A percentile compares a stretch with the other conserved stretches of the same genome.
Evolutionary conservation across 2,888 invertebrate species (phyloP).

Genomic region (Ophioninae sp.): DNA sequence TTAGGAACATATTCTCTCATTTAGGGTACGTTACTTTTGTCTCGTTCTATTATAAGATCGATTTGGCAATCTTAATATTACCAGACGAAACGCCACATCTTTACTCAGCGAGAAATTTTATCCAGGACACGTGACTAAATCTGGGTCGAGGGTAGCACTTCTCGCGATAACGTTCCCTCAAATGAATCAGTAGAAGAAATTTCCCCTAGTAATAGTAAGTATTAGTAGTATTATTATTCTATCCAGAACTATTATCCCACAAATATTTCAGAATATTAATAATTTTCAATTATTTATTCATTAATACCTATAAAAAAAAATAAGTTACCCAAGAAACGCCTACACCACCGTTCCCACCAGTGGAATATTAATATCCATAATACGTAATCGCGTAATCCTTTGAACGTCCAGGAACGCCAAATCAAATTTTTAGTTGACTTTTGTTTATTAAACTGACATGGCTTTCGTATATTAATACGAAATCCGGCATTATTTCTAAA

Average conservation of each 20-base stretch:
- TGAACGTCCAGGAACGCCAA: neutral
- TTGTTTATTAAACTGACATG: neutral
- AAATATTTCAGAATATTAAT: no score
- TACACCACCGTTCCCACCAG: neutral
- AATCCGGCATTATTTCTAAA: neutral
- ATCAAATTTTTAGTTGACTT: neutral
- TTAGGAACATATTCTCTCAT: neutral
- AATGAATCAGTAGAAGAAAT: neutral
- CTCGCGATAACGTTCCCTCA: neutral
- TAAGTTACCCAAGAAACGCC: neutral
- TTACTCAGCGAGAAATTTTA: no score
- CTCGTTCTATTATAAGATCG: neutral
- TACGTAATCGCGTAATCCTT: slow-evolving; percentile 4
- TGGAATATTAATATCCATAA: neutral
- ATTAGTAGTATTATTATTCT: neutral
- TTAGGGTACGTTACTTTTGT: neutral
- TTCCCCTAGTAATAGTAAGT: neutral
- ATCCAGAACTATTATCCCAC: no score
- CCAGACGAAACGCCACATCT: neutral
- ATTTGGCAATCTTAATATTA: neutral
- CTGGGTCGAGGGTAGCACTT: neutral
- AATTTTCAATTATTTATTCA: neutral
- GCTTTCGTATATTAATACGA: neutral
- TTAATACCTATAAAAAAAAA: neutral
- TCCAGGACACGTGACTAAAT: neutral